Evolutionary conservation across 2,113 vertebrate species (phyloP), one percentile per base, ranked within the genome.

Genomic region (Coptodon rendalli): DNA sequence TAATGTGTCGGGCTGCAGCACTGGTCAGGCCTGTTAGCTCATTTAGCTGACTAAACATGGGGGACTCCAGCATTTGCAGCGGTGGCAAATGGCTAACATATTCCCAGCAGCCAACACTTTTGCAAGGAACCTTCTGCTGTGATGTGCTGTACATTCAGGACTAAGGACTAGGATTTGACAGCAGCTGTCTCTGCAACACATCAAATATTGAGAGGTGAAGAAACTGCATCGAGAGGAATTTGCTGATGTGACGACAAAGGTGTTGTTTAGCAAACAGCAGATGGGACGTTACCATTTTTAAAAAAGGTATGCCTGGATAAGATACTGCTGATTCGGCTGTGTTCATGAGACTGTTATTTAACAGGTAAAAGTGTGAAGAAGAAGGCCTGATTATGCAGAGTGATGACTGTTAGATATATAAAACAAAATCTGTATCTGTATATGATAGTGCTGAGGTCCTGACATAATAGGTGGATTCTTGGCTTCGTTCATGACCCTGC

Each of bases 31-130:
- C 84, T 84, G 89, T 90, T 86, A 86, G 87, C 87, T 91, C 86
- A 56, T 92, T 93, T 81, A 92, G 91, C 93, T 87, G 89, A 92
- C 89, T 79, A 61, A 90, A 95, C 84, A 91, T 71, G 56, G 34
- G 34, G 54, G 66, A 81, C 59, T 73, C 38, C 82, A 68, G 68
- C 52, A 79, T 83, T 81, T 79, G 71, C 40, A 86, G 85, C 82
- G 9, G n/a, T 12, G 73, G 76, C 57, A 82, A 89, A 85, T 68
- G 48, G 52, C 50, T 52, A 52, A 5, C 19, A 40, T 82, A 89
- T 52, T 82, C 53, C 81, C 40, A n/a, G 50, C 73, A 36, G 36
- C 48, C 8, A 19, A 27, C 6, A 27, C 82, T 76, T 82, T 45
- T 81, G 68, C 71, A 68, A 14, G 81, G 48, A 86, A 68, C 80